Evolutionary conservation across 2,797 vertebrate species (phyloP), one percentile per base, ranked within the genome.

Genomic region (Gymnocypris eckloni): DNA sequence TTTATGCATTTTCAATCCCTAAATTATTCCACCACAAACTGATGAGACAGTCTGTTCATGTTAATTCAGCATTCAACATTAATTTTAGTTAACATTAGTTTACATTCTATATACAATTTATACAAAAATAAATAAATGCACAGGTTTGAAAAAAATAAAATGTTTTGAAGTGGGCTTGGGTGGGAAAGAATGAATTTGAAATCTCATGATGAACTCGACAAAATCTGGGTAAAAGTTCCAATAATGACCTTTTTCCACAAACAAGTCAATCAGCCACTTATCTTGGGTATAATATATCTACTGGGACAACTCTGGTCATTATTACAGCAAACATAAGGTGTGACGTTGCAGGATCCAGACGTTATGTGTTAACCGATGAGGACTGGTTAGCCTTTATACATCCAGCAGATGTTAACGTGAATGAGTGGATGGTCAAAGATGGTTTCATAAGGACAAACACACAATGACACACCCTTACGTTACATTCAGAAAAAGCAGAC

Each of bases 141-240:
- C 56, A n/a, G 33, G 33, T 33, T 33, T 33, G 25, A 28, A 28
- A 28, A 28, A 28, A 28, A 28, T 28, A 28, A 28, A 28, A 28
- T 28, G 25, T 33, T 15, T 37, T 81, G 7, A 39, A 41, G 13
- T 54, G 22, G 3, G 22, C 2, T 82, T 73, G 4, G 22, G 22
- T 71, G 67, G 15, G 50, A 22, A 16, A 48, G 25, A 28, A 37
- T 43, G 22, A n/a, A 16, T 52, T 4, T 25, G 33, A 33, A 75
- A 52, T 11, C 52, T 83, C 81, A 75, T 66, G 70, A 66, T 83
- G 43, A 83, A 64, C 16, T 73, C 25, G 10, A 64, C 25, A n/a
- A 48, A 75, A 50, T 12, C 41, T 50, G 81, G 71, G 67, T 28
- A 41, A 83, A 83, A 75, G 54, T 61, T 39, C 11, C 11, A 79